Percentiles rank a stretch among this genome's conserved stretches.
These are phyloP conservation scores for Cataglyphis rosenhaueri DNA, from an alignment of 2,888 invertebrate genomes.

Conservation along the genomic window DNA sequence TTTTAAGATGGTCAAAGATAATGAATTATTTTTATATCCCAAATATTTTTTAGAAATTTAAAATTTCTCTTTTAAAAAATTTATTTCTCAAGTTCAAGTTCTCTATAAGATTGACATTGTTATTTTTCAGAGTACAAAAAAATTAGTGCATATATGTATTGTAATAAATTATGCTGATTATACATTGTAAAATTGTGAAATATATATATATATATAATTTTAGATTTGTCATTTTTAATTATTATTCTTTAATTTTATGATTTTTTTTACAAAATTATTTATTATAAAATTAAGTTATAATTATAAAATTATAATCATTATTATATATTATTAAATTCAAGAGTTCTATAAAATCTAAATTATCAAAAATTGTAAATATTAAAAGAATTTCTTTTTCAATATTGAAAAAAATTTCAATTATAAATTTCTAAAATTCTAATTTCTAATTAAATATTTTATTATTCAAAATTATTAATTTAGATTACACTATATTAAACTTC, in stretches of 20 bases:
- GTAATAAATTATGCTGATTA: background rate
- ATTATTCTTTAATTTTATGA: background rate
- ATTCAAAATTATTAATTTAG: background rate
- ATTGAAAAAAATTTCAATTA: background rate
- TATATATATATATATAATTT: background rate
- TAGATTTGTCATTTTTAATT: background rate
- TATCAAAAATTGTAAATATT: background rate
- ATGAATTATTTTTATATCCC: background rate
- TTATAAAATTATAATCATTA: background rate
- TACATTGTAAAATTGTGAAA: background rate
- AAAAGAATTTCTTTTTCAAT: too few relatives aligned
- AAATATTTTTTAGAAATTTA: background rate
- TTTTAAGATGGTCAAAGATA: background rate
- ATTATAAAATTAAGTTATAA: background rate
- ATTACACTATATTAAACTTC: background rate
- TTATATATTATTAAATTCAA: slow-evolving; percentile 2
- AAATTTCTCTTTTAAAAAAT: too few relatives aligned
- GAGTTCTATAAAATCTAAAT: background rate
- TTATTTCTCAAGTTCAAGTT: background rate
- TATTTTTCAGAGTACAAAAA: background rate
- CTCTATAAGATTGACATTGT: background rate
- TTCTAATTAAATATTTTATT: background rate
- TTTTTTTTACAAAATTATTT: background rate
- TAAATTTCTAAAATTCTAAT: background rate
- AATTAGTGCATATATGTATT: background rate